Percentiles rank a stretch among this genome's conserved stretches.
Evolutionary conservation across 2,797 vertebrate species (phyloP).

Genomic region (Clarias fuscus): DNA sequence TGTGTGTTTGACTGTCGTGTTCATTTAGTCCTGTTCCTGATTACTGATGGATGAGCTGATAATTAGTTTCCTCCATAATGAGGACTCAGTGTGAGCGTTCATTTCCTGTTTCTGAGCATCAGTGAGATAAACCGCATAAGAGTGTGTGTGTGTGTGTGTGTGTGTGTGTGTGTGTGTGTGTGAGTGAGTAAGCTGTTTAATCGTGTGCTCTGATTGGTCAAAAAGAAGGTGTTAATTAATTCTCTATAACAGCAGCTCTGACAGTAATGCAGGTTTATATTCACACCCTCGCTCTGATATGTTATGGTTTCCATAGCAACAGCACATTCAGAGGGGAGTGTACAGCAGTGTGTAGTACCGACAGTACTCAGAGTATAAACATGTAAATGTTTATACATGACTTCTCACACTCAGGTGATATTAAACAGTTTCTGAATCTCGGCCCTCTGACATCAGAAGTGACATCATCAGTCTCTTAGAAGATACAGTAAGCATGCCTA

Average conservation of each 20-base stretch:
- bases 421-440: too few relatives aligned
- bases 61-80: neutral
- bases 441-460: neutral
- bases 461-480: neutral
- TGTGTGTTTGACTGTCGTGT: neutral
- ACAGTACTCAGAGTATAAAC: too few relatives aligned
- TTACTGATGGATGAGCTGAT: neutral
- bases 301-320: neutral
- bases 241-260: neutral
- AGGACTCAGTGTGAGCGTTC: constrained; percentile 7
- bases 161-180: neutral
- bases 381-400: too few relatives aligned
- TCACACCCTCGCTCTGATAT: neutral
- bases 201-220: neutral
- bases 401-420: neutral
- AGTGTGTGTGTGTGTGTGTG: neutral
- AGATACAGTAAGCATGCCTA: neutral
- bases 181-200: neutral
- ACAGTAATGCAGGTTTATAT: neutral
- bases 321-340: neutral
- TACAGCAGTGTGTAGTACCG: too few relatives aligned
- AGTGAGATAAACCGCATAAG: neutral
- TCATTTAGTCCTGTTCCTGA: neutral
- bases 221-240: neutral
- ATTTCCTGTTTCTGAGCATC: constrained; percentile 22